Evolutionary conservation across 1,140 invertebrate genomes (phyloP), one percentile per base, ranked within the genome.

Genomic region (Orchesella cincta): DNA sequence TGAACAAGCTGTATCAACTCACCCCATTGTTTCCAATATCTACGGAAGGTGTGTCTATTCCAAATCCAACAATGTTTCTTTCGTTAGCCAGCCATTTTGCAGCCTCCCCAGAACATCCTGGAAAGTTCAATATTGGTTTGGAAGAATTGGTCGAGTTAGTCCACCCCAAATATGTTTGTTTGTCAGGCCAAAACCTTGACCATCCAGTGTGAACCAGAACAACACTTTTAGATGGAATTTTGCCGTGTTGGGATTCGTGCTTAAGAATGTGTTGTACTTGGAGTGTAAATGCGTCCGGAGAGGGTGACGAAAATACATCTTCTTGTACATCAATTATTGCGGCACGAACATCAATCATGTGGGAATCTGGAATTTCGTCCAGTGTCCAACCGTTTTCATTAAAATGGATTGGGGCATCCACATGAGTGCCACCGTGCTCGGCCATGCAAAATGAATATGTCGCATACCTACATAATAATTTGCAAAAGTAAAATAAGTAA

Each of bases 371-470:
- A 75, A 92, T 89, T 73, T 91, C 86, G 20, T 86, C 87, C 1
- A 90, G 88, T 71, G 85, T 87, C 86, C 87, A 87, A 1, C 87
- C 88, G 1, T 85, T 76, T 54, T 85, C 81, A 36, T 84, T 79
- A 82, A 91, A 92, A 83, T 92, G 91, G 77, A 87, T 89, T 0
- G 91, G 91, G 2, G 91, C 90, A 83, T 92, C 91, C 1, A 92
- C 74, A 23, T 57, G 54, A 14, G 90, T 92, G 1, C 90, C 90
- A 5, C 86, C 87, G 83, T 92, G 91, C 80, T 92, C 90, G 0
- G 76, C 81, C 81, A 82, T 80, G 35, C 78, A 80, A 76, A 78
- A 82, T 3, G 78, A 78, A 31, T 72, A 82, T 14, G 81, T 31
- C 0, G 78, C 73, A 64, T 82, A 81, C 77, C 80, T 79, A 2